phyloP scores from a whole-genome alignment of 2,797 vertebrate species.

The Propithecus perrieri region DNA sequence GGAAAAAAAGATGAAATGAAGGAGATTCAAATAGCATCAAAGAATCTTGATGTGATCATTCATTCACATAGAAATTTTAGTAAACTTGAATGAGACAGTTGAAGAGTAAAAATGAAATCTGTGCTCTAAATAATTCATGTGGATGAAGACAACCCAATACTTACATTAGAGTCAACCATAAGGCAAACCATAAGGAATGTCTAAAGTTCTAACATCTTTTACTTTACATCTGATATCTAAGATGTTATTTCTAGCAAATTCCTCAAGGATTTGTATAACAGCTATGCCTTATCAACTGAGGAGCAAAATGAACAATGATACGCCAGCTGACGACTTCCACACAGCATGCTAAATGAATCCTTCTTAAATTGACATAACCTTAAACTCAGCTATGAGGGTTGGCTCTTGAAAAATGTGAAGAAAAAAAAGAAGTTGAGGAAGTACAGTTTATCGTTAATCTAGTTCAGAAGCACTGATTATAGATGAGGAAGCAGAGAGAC shows the following conservation, averaged over 20 bases:
- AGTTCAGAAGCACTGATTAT: background rate
- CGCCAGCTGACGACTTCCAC: background rate
- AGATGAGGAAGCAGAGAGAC: background rate
- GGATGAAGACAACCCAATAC: background rate
- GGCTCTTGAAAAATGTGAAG: background rate
- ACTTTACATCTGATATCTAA: slow-evolving; percentile 33
- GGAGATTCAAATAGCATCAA: background rate
- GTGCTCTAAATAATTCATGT: background rate
- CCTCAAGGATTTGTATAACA: slow-evolving; percentile 8
- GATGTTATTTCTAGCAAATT: slow-evolving; percentile 25
- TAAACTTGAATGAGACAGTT: background rate
- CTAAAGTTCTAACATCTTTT: slow-evolving; percentile 30
- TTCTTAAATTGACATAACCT: background rate
- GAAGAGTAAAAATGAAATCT: slow-evolving; percentile 35
- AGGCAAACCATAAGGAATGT: background rate
- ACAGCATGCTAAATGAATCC: background rate
- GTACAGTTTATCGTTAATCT: background rate
- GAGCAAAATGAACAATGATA: slow-evolving; percentile 4
- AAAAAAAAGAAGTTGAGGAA: background rate
- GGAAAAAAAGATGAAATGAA: background rate
- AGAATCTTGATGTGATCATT: background rate
- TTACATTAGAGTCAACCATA: background rate
- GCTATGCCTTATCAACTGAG: background rate
- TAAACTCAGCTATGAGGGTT: background rate
- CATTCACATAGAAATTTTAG: background rate